A percentile compares a stretch with the other conserved stretches of the same genome.
Evolutionary conservation across 2,113 vertebrate genomes (phyloP).

Genomic region (Urocolius indicus): DNA sequence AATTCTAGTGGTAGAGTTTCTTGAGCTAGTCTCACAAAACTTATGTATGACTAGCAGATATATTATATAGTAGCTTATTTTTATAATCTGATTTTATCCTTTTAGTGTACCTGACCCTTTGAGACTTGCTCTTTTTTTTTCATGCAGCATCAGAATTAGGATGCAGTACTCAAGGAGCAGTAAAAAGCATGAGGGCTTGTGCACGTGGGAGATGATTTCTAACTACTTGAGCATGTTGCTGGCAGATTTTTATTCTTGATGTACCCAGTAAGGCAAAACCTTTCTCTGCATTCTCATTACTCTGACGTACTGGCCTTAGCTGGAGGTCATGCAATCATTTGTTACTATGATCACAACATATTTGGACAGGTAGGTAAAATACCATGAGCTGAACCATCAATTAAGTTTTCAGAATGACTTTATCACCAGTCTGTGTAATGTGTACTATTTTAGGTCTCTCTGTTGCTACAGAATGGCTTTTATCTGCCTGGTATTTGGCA

Average conservation of each 20-base stretch:
- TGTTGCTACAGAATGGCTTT: background rate
- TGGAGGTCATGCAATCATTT: background rate
- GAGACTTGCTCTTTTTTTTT: background rate
- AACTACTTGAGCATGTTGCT: background rate
- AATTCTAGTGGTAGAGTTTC: background rate
- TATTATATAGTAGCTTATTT: background rate
- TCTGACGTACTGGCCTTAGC: background rate
- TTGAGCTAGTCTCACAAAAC: background rate
- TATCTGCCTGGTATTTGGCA: background rate
- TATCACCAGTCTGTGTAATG: background rate
- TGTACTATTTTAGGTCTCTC: background rate
- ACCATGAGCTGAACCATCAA: background rate
- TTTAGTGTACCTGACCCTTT: background rate
- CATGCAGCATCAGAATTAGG: background rate
- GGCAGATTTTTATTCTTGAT: background rate
- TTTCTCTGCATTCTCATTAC: background rate
- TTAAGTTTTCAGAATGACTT: background rate
- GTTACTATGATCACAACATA: background rate
- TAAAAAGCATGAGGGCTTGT: background rate
- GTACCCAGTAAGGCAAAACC: background rate
- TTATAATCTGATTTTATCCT: background rate
- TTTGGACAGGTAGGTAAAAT: background rate
- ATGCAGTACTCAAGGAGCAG: background rate
- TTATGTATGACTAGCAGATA: background rate
- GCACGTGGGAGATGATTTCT: background rate